Base-by-base conservation (phyloP, 2,888 invertebrate genomes). In the Neocrepidodera transversa region DNA sequence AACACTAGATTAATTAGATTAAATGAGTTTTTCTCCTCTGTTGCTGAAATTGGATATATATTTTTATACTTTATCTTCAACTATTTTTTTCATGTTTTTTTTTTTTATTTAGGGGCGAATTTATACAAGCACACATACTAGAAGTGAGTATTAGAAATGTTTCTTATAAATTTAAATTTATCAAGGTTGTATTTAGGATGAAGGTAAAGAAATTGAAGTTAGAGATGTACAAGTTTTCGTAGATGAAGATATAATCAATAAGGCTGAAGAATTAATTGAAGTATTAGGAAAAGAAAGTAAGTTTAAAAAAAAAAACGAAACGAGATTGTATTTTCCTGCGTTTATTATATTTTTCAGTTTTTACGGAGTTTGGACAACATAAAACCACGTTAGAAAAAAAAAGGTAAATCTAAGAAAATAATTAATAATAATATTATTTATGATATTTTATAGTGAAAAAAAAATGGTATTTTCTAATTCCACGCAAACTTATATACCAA, bases 31-130 rank as follows among this genome's bases (percentile, higher is more conserved):
- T n/a, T n/a, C n/a, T n/a, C n/a, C n/a, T n/a, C n/a, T n/a, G n/a
- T n/a, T n/a, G n/a, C n/a, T n/a, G n/a, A n/a, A n/a, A n/a, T n/a
- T n/a, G n/a, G n/a, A n/a, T n/a, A n/a, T n/a, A n/a, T n/a, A n/a
- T n/a, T n/a, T n/a, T n/a, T n/a, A n/a, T n/a, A n/a, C n/a, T n/a
- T n/a, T n/a, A n/a, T n/a, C n/a, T n/a, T n/a, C n/a, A n/a, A n/a
- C n/a, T n/a, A n/a, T n/a, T n/a, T n/a, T n/a, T n/a, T n/a, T n/a
- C n/a, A n/a, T n/a, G n/a, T n/a, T n/a, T n/a, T n/a, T n/a, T n/a
- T n/a, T 50, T 62, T 54, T 43, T 14, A 69, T 71, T 17, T 56
- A 72, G 74, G 50, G 71, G 70, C 35, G 68, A 68, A 40, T 61
- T 69, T 54, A 55, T 43, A 17, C 23, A 30, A 20, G 32, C 43